Evolutionary conservation across 2,888 invertebrate genomes (phyloP).

Genomic region (Cabera pusaria): DNA sequence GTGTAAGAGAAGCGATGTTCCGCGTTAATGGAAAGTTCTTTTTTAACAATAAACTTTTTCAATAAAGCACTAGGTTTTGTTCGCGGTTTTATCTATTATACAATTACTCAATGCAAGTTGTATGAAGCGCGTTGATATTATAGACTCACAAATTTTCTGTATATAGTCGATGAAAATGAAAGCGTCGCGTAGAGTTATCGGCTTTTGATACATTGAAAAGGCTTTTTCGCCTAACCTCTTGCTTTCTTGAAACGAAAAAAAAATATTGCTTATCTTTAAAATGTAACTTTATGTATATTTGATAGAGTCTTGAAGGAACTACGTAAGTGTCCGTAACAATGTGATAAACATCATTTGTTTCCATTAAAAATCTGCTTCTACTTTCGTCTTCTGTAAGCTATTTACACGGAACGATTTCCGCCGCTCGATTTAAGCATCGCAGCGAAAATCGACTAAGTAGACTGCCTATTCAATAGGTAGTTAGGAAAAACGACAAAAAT

Average conservation of each 20-base stretch:
- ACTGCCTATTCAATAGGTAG: too few species aligned
- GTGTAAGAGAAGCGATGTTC: conserved; percentile 68
- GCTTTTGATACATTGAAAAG: conserved; percentile 15
- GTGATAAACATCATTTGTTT: conserved; percentile 79
- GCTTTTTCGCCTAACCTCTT: conserved; percentile 53
- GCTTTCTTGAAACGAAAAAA: conserved; percentile 73
- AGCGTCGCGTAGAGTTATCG: conserved; percentile 8
- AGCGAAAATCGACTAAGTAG: too few species aligned
- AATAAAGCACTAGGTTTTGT: conserved; percentile 74
- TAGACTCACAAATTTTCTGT: conserved; percentile 14
- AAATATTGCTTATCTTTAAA: conserved; percentile 61
- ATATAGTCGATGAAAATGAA: conserved; percentile 3
- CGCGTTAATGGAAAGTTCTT: conserved; percentile 71
- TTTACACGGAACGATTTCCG: too few species aligned
- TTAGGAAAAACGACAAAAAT: too few species aligned
- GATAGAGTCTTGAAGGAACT: conserved; percentile 71
- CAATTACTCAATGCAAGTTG: conserved; percentile 29
- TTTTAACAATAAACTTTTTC: conserved; percentile 59
- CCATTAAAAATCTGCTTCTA: conserved; percentile 70
- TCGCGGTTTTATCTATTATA: conserved; percentile 29
- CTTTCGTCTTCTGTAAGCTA: conserved; percentile 69
- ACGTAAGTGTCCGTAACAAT: conserved; percentile 73
- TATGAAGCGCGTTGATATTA: too few species aligned
- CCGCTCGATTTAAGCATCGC: too few species aligned
- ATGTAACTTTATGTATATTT: conserved; percentile 81